Conservation (phyloP, 2,888 invertebrate species). For the Eupithecia pulchellata region DNA sequence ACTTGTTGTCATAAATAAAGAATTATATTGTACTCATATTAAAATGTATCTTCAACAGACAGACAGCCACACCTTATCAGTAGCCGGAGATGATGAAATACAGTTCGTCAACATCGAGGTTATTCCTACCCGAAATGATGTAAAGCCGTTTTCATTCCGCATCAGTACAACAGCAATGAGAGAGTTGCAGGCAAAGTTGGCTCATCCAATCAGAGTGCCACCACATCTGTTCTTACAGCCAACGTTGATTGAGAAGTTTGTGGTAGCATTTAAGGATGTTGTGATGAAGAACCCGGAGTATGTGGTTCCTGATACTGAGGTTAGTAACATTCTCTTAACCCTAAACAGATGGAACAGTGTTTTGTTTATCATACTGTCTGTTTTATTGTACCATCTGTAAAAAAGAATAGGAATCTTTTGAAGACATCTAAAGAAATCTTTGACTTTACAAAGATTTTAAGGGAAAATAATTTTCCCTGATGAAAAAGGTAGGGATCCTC, state of each 20-base stretch:
- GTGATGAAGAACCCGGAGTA: constrained; percentile 89
- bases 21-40: no score
- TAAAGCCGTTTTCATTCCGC: constrained; percentile 88
- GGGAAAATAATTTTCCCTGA: no score
- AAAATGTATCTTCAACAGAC: constrained; percentile 75
- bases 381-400: no score
- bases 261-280: constrained; percentile 92
- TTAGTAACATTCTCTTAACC: constrained; percentile 49
- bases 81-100: constrained; percentile 87
- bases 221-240: constrained; percentile 84
- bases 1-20: no score
- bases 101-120: constrained; percentile 94
- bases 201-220: constrained; percentile 65
- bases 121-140: constrained; percentile 86
- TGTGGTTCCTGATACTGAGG: constrained; percentile 76
- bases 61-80: constrained; percentile 89
- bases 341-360: no score
- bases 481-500: no score
- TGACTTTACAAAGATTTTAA: no score
- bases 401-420: no score
- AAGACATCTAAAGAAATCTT: no score
- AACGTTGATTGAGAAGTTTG: constrained; percentile 92
- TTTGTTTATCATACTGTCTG: no score
- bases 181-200: constrained; percentile 85
- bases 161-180: constrained; percentile 92